These are phyloP conservation scores for Vimba vimba DNA, from an alignment of 2,113 vertebrate species.

Conservation along the genomic window DNA sequence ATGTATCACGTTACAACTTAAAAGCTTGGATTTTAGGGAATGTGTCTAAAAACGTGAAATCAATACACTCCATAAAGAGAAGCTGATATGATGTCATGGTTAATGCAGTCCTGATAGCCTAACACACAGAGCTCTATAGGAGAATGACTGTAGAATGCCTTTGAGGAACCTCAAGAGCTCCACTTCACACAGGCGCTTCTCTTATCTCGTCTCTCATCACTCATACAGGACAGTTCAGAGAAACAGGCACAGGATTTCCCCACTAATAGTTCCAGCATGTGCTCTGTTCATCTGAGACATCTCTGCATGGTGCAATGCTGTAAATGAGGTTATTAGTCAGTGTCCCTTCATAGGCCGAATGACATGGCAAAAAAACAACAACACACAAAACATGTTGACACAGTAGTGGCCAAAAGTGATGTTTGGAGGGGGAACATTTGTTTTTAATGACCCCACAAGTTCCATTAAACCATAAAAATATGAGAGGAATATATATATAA, in stretches of 20 bases:
- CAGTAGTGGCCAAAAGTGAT: no score
- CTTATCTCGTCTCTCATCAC: not conserved
- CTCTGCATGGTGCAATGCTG: slow-evolving; percentile 26
- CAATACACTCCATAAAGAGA: slow-evolving; percentile 9
- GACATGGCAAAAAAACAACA: not conserved
- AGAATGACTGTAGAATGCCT: not conserved
- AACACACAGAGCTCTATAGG: not conserved
- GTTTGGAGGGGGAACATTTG: no score
- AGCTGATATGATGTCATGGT: slow-evolving; percentile 28
- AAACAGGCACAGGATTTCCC: slow-evolving; percentile 15
- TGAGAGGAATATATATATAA: no score
- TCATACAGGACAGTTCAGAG: not conserved
- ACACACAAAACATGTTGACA: no score
- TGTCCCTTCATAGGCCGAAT: not conserved
- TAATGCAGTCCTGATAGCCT: slow-evolving; percentile 9
- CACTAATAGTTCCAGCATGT: slow-evolving; percentile 34
- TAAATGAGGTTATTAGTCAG: slow-evolving; percentile 30
- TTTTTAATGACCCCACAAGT: no score
- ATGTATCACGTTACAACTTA: not conserved
- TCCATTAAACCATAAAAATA: no score
- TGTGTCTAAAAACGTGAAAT: not conserved
- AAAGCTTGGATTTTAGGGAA: not conserved
- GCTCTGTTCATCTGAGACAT: slow-evolving; percentile 19
- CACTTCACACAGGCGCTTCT: not conserved
- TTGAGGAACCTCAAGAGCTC: not conserved